phyloP scores from a whole-genome alignment of 2,888 invertebrate species.

The Ochlodes sylvanus region DNA sequence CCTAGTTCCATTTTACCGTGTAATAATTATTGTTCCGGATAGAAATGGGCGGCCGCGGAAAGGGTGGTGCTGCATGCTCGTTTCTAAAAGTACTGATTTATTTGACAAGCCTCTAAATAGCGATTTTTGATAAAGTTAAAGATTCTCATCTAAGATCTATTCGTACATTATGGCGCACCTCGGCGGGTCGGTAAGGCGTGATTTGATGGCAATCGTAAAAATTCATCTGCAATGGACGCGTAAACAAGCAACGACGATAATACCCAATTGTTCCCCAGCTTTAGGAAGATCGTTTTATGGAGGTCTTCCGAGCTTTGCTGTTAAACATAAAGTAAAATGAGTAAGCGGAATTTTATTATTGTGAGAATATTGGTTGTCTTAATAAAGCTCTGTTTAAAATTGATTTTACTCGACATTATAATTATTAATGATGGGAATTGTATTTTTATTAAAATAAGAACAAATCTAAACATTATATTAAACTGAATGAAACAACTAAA shows the following conservation, averaged over 20 bases:
- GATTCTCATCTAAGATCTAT: slow-evolving; percentile 10
- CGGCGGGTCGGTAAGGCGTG: slow-evolving; percentile 10
- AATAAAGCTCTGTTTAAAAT: neutral
- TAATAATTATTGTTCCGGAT: too few species aligned
- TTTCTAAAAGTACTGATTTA: too few species aligned
- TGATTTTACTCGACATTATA: neutral
- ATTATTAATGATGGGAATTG: too few species aligned
- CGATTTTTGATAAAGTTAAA: slow-evolving; percentile 1
- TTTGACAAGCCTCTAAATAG: too few species aligned
- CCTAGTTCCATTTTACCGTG: too few species aligned
- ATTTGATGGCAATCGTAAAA: slow-evolving; percentile 40
- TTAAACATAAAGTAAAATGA: slow-evolving; percentile 44
- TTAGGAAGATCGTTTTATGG: slow-evolving; percentile 46
- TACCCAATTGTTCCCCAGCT: slow-evolving; percentile 47
- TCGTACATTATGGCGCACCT: slow-evolving; percentile 14
- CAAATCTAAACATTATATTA: too few species aligned
- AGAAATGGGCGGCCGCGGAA: too few species aligned
- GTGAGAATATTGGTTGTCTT: neutral
- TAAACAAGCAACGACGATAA: slow-evolving; percentile 46
- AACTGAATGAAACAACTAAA: too few species aligned
- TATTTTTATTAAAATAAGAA: too few species aligned
- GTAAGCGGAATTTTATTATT: slow-evolving; percentile 14
- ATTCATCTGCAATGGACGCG: slow-evolving; percentile 42
- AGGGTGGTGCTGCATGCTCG: too few species aligned
- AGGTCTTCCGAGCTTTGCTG: slow-evolving; percentile 37